phyloP scores from a whole-genome alignment of 2,888 invertebrate genomes.

The Ecliptopera silaceata region DNA sequence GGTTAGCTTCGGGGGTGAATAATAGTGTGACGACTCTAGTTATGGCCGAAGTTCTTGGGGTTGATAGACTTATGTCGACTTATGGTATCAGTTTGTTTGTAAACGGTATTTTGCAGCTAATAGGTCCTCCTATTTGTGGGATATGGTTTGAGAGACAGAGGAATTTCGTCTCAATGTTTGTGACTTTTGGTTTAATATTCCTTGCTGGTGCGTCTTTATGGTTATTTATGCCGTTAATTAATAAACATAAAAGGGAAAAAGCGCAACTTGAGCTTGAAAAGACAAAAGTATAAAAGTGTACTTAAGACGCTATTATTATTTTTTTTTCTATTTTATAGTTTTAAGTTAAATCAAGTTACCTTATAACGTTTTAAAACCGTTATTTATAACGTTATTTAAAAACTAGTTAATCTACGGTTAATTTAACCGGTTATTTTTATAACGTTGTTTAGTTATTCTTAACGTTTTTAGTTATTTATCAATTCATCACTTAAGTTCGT shows the following conservation, averaged over 20 bases:
- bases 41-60: constrained; percentile 94
- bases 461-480: constrained; percentile 11
- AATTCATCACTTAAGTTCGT: constrained; percentile 10
- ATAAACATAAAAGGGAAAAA: constrained; percentile 60
- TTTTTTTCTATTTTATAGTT: constrained; percentile 9
- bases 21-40: constrained; percentile 93
- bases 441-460: constrained; percentile 16
- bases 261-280: constrained; percentile 39
- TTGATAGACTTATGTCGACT: constrained; percentile 91
- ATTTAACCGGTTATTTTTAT: constrained; percentile 8
- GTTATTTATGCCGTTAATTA: constrained; percentile 89
- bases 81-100: constrained; percentile 94
- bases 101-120: constrained; percentile 90
- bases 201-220: constrained; percentile 89
- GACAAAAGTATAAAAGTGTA: constrained; percentile 39
- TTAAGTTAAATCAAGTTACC: constrained; percentile 21
- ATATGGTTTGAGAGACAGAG: constrained; percentile 85
- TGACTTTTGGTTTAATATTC: constrained; percentile 88
- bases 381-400: neutral
- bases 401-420: neutral
- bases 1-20: constrained; percentile 91
- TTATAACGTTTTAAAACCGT: too few species aligned
- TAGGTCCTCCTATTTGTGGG: constrained; percentile 92
- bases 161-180: constrained; percentile 88
- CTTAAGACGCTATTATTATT: constrained; percentile 11